Evolutionary conservation across 2,888 invertebrate species (phyloP).

Genomic region (Chesias legatella): DNA sequence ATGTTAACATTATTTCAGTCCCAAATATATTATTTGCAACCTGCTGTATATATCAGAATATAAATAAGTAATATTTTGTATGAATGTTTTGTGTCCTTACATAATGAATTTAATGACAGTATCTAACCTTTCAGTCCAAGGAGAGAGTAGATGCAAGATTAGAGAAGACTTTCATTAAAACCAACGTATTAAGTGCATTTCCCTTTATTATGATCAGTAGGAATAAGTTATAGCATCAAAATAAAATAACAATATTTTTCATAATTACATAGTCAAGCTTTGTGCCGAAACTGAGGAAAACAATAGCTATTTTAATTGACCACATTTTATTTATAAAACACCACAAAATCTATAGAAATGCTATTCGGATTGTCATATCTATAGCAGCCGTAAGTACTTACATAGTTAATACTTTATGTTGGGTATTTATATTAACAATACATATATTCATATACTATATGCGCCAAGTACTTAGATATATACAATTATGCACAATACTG

Average conservation of each 20-base stretch:
- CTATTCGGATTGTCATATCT: slow-evolving; percentile 60
- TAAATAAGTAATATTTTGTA: too few species aligned
- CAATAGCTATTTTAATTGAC: slow-evolving; percentile 66
- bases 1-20: too few species aligned
- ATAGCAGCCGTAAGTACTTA: slow-evolving; percentile 63
- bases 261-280: slow-evolving; percentile 23
- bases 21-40: too few species aligned
- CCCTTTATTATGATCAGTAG: slow-evolving; percentile 36
- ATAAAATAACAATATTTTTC: slow-evolving; percentile 27
- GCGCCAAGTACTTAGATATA: slow-evolving; percentile 52
- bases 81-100: too few species aligned
- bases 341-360: slow-evolving; percentile 63
- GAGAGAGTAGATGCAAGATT: too few species aligned
- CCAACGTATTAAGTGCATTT: slow-evolving; percentile 32
- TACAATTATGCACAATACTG: slow-evolving; percentile 57
- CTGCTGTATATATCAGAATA: too few species aligned
- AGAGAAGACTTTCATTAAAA: slow-evolving; percentile 25
- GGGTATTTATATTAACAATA: slow-evolving; percentile 75
- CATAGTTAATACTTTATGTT: slow-evolving; percentile 64
- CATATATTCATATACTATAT: slow-evolving; percentile 54
- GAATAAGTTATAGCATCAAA: slow-evolving; percentile 34
- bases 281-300: slow-evolving; percentile 38
- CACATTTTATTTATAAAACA: slow-evolving; percentile 81
- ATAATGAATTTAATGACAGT: too few species aligned
- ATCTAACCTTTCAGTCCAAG: too few species aligned